Percentiles rank a stretch among this genome's conserved stretches.
Conservation (phyloP, 2,797 vertebrate species). For the Poliocrania exsul region DNA sequence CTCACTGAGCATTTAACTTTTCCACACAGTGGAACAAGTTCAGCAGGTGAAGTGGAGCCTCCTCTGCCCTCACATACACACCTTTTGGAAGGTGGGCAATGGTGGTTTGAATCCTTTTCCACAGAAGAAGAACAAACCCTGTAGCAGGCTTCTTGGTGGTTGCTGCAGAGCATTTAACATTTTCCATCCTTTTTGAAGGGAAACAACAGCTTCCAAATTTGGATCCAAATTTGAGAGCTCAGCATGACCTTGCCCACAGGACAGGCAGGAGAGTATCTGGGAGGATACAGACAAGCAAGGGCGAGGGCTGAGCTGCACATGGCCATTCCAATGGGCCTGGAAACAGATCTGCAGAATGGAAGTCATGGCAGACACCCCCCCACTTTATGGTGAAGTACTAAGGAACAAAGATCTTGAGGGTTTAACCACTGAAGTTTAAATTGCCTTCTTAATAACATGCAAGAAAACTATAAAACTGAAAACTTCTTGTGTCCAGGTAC, state of each 20-base stretch:
- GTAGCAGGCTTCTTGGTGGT: neutral
- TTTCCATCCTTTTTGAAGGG: neutral
- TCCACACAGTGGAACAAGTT: conserved; percentile 28
- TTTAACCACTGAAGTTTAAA: neutral
- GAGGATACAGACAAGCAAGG: neutral
- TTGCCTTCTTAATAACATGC: neutral
- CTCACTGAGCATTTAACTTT: conserved; percentile 3
- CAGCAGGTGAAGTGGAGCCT: conserved; percentile 15
- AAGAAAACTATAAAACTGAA: neutral
- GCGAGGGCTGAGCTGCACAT: neutral
- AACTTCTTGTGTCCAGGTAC: neutral
- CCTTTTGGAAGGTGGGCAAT: neutral
- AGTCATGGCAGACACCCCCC: neutral
- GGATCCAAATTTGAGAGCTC: neutral
- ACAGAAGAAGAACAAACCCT: neutral
- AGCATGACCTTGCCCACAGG: neutral
- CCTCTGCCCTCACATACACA: neutral
- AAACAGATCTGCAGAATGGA: neutral
- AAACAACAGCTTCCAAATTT: neutral
- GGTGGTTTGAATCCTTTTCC: neutral
- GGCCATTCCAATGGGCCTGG: neutral
- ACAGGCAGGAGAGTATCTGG: neutral
- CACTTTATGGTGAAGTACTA: neutral
- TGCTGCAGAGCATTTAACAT: neutral
- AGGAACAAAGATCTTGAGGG: rapidly evolving